Conservation (phyloP, 1,140 invertebrate genomes). For the Neoseiulus cucumeris region DNA sequence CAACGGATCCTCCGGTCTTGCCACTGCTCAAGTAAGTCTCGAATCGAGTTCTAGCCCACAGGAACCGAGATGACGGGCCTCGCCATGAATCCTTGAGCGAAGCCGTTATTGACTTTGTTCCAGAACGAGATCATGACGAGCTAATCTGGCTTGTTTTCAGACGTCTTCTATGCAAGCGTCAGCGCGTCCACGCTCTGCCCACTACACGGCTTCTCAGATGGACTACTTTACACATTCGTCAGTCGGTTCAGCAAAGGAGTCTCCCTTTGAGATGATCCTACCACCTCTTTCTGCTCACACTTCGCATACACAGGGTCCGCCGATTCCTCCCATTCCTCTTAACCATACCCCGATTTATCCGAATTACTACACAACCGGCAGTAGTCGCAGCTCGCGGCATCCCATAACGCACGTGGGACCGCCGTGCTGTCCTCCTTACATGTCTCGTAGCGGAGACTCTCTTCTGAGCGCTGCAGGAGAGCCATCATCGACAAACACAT, state of each 20-base stretch:
- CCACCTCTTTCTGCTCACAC: background rate
- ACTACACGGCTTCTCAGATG: constrained; percentile 1
- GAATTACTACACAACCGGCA: constrained; percentile 16
- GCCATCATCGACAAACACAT: constrained; percentile 12
- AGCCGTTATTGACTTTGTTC: background rate
- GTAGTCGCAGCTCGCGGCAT: constrained; percentile 15
- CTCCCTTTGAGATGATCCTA: constrained; percentile 1
- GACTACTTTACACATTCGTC: constrained; percentile 15
- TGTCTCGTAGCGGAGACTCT: constrained; percentile 21
- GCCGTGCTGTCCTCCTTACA: constrained; percentile 19
- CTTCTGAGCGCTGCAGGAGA: constrained; percentile 21
- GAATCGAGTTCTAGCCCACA: too few species aligned
- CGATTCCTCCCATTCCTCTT: background rate
- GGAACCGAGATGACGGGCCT: too few species aligned
- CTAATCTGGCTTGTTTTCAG: background rate
- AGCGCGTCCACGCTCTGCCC: constrained; percentile 5
- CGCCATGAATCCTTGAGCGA: too few species aligned
- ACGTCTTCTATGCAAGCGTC: constrained; percentile 10
- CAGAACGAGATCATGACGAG: background rate
- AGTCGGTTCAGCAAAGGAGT: background rate
- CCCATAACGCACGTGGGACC: constrained; percentile 9
- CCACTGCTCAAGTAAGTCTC: constrained; percentile 17
- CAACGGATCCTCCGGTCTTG: constrained; percentile 14
- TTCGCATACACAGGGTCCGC: background rate
- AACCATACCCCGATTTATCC: constrained; percentile 11